Percentiles rank a stretch among this genome's conserved stretches.
Conservation (phyloP, 2,113 vertebrate species). For the Oceanites oceanicus region DNA sequence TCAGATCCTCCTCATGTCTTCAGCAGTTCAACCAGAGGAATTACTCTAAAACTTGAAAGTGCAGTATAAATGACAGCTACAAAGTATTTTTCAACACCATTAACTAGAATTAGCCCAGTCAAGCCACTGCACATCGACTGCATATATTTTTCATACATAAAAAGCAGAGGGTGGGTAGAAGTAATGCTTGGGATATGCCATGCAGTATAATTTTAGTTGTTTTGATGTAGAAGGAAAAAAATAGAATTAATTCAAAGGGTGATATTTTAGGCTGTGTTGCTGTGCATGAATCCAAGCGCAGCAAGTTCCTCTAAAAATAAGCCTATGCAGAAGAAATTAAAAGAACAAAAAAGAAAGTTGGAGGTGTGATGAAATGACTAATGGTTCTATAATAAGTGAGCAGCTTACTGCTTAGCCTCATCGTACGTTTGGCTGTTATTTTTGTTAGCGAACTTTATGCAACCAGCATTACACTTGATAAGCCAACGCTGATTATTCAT, state of each 20-base stretch:
- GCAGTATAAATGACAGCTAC: not conserved
- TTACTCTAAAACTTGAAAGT: not conserved
- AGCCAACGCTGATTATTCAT: not conserved
- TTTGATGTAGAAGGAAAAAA: conserved; percentile 1
- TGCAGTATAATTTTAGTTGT: conserved; percentile 34
- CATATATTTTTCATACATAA: not conserved
- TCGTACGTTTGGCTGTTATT: not conserved
- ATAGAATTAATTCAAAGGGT: conserved; percentile 25
- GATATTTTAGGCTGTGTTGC: conserved; percentile 28
- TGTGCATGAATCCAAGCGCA: conserved; percentile 1
- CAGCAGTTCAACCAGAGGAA: not conserved
- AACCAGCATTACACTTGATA: not conserved
- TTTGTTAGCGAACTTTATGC: not conserved
- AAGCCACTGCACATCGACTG: not conserved
- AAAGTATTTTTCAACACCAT: not conserved
- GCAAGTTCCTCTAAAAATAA: conserved; percentile 44
- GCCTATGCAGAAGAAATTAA: conserved; percentile 19
- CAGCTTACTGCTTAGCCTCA: not conserved
- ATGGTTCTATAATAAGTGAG: conserved; percentile 28
- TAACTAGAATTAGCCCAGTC: not conserved
- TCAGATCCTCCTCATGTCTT: not conserved
- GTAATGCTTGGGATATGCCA: not conserved
- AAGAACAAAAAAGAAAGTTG: conserved; percentile 53
- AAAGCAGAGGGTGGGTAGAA: not conserved
- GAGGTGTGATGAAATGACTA: conserved; percentile 67